Evolutionary conservation across 1,140 invertebrate genomes (phyloP).

Genomic region (Macrosteles quadrilineatus): DNA sequence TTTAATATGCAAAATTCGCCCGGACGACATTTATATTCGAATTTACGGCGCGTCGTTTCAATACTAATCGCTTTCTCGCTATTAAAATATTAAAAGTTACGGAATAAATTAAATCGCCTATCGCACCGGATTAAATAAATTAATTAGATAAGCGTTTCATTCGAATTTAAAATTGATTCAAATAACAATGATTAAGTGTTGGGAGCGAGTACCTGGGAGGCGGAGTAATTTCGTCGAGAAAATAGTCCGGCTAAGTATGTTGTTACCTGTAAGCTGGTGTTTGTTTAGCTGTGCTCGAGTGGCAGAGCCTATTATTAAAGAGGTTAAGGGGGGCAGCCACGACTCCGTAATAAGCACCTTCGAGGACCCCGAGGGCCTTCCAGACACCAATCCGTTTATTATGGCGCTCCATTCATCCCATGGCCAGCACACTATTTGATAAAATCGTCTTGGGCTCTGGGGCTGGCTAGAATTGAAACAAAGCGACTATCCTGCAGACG

Average conservation of each 20-base stretch:
- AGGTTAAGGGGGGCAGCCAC: conserved; percentile 21
- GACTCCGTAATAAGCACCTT: conserved; percentile 13
- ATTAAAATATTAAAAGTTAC: not conserved
- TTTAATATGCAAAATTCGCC: not conserved
- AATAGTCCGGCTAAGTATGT: conserved; percentile 27
- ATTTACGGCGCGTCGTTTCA: conserved; percentile 1
- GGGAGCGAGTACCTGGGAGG: conserved; percentile 11
- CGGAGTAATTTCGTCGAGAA: conserved; percentile 16
- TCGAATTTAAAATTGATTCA: conserved; percentile 15
- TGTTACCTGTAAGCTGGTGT: conserved; percentile 27
- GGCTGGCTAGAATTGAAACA: conserved; percentile 7
- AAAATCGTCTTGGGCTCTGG: conserved; percentile 5
- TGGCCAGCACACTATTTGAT: conserved; percentile 13
- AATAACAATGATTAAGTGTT: conserved; percentile 17
- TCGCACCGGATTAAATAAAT: conserved; percentile 3
- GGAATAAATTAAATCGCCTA: conserved; percentile 11
- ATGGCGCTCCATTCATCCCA: conserved; percentile 4
- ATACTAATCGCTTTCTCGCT: conserved; percentile 14
- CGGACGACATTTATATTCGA: not conserved
- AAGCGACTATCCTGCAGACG: not conserved
- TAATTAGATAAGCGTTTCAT: conserved; percentile 12
- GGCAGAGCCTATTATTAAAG: conserved; percentile 21
- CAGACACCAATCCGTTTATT: conserved; percentile 16
- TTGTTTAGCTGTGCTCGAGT: conserved; percentile 21
- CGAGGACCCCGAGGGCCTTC: conserved; percentile 6